Evolutionary conservation across 2,888 invertebrate species (phyloP).

Genomic region (Calameuta idolon): DNA sequence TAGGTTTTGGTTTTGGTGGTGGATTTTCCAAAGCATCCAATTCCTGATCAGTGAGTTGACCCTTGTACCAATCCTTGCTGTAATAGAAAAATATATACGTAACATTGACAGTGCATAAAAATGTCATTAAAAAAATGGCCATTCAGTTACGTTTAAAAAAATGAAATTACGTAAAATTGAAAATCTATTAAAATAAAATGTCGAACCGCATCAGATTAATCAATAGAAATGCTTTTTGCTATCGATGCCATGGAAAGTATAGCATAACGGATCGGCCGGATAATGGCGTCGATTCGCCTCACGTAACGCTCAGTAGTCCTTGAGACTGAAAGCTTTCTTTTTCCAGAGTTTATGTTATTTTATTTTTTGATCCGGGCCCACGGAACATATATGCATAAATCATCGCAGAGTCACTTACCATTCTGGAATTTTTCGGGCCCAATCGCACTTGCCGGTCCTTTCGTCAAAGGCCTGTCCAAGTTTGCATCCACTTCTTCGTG

Average conservation of each 20-base stretch:
- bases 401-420: slow-evolving; percentile 73
- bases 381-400: slow-evolving; percentile 9
- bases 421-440: slow-evolving; percentile 89
- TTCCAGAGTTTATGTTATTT: background rate
- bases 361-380: background rate
- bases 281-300: background rate
- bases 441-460: slow-evolving; percentile 81
- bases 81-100: slow-evolving; percentile 37
- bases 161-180: background rate
- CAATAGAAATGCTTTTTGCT: background rate
- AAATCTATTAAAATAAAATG: background rate
- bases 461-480: slow-evolving; percentile 92
- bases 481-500: slow-evolving; percentile 88
- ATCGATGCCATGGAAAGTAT: background rate
- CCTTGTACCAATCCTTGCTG: slow-evolving; percentile 92
- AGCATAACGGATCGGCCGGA: background rate
- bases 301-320: background rate
- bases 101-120: background rate
- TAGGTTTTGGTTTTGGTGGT: slow-evolving; percentile 74
- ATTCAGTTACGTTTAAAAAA: background rate
- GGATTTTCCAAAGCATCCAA: slow-evolving; percentile 85
- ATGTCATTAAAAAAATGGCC: background rate
- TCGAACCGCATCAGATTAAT: background rate
- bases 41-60: slow-evolving; percentile 82
- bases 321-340: background rate